These are phyloP conservation scores for Mareca strepera DNA, from an alignment of 2,797 vertebrate species.

Conservation along the genomic window DNA sequence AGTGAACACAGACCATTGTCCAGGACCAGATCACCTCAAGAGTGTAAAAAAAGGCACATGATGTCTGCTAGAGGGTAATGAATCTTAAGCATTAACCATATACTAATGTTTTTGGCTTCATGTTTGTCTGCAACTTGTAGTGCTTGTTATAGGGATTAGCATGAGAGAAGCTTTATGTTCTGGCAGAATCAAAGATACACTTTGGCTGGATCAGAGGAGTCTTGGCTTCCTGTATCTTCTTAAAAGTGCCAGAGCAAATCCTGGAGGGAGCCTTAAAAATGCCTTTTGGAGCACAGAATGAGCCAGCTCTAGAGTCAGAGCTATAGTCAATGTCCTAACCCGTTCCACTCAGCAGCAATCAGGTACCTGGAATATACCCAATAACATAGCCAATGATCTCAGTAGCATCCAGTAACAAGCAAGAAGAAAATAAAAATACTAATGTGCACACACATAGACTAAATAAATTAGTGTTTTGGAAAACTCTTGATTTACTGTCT, in stretches of 20 bases:
- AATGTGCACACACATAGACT: background rate
- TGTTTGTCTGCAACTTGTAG: background rate
- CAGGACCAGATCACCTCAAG: background rate
- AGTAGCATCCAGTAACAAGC: background rate
- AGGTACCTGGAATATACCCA: background rate
- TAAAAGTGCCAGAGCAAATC: background rate
- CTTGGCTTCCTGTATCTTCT: background rate
- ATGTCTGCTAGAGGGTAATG: slow-evolving; percentile 65
- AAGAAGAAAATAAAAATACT: background rate
- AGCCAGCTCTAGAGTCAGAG: accelerated
- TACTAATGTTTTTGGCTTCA: background rate
- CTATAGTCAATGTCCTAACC: background rate
- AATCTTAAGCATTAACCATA: background rate
- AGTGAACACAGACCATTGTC: background rate
- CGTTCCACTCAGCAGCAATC: background rate
- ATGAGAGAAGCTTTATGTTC: background rate
- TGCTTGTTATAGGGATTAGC: background rate
- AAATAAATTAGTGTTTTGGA: background rate
- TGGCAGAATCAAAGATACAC: background rate
- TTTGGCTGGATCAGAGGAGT: background rate
- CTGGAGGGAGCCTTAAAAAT: background rate
- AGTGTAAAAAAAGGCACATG: background rate
- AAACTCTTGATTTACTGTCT: background rate
- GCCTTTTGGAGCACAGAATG: background rate
- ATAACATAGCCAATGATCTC: background rate